Base-by-base conservation (phyloP, 2,113 vertebrate genomes). In the Osmerus mordax region DNA sequence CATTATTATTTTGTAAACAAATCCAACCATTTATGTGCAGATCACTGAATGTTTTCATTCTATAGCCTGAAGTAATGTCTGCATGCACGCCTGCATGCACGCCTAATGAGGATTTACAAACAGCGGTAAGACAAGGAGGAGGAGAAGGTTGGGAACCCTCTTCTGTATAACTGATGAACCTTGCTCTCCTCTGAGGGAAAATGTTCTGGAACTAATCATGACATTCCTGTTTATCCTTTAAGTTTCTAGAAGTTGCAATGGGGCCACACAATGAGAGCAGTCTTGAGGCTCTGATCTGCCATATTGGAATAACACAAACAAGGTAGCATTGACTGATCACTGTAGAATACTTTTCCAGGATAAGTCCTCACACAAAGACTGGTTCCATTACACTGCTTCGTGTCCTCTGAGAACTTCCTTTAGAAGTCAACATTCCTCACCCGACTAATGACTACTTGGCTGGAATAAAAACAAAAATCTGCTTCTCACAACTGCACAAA, bases 231-330 rank as follows among this genome's bases (percentile, higher is more conserved):
- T 77, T 73, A 78, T 78, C 61, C 75, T 69, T 82, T 58, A 69
- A 60, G 78, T n/a, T 64, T 78, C 62, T 73, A 84, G 67, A 81
- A 84, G 79, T 76, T 64, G 70, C 67, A 78, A 74, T 81, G 76
- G 72, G 81, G 71, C 86, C 84, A 92, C 84, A 88, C 86, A 91
- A 87, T 78, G 66, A 88, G 78, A 83, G 87, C 87, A 78, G 36
- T 77, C 69, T 19, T 4, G 79, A 81, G 68, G 84, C 74, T 74
- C 74, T 65, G 79, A 81, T 68, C 69, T 71, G 63, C 69, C 80
- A 53, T 47, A 81, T 69, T 69, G 82, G 73, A 23, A 67, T 75
- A 60, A 87, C 69, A 83, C 83, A 88, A 87, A 79, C 69, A 84
- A 78, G 0, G 13, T 61, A 81, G 72, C 71, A 65, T 73, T 76